Evolutionary conservation across 1,140 invertebrate genomes (phyloP).

Genomic region (Drosophila pandora): DNA sequence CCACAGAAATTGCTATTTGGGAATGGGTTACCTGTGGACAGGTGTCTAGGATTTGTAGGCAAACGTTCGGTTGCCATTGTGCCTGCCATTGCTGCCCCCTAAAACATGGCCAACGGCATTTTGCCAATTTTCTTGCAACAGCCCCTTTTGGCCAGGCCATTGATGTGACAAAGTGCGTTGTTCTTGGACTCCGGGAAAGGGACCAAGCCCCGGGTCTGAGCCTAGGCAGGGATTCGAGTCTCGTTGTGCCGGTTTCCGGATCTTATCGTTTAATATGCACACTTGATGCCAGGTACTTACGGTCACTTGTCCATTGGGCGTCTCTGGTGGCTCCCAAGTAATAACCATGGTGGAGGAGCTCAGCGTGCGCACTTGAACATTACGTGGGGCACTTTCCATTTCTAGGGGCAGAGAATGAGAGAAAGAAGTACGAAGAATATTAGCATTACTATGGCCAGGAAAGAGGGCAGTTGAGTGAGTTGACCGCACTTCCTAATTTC

Average conservation of each 20-base stretch:
- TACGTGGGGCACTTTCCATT: conserved; percentile 96
- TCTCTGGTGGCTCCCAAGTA: conserved; percentile 98
- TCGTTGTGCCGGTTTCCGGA: not conserved
- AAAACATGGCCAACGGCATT: conserved; percentile 55
- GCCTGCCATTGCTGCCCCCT: not conserved
- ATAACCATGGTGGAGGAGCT: conserved; percentile 98
- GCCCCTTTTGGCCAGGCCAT: conserved; percentile 8
- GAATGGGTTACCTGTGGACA: conserved; percentile 15
- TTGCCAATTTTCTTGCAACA: conserved; percentile 41
- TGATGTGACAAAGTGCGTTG: conserved; percentile 49
- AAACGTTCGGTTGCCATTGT: conserved; percentile 1
- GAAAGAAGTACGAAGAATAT: conserved; percentile 24
- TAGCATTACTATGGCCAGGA: conserved; percentile 39
- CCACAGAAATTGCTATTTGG: conserved; percentile 16
- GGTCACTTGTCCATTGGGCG: conserved; percentile 97
- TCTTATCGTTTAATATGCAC: conserved; percentile 62
- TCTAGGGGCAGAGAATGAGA: conserved; percentile 85
- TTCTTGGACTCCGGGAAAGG: not conserved
- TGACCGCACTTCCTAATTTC: conserved; percentile 1
- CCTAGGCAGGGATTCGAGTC: not conserved
- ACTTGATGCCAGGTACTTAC: conserved; percentile 86
- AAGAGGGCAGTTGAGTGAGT: conserved; percentile 1
- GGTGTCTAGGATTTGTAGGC: conserved; percentile 24
- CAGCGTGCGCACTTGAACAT: conserved; percentile 95
- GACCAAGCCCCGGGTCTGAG: too few relatives aligned